Evolutionary conservation across 2,888 invertebrate species (phyloP).

Genomic region (Cephus pulcher): DNA sequence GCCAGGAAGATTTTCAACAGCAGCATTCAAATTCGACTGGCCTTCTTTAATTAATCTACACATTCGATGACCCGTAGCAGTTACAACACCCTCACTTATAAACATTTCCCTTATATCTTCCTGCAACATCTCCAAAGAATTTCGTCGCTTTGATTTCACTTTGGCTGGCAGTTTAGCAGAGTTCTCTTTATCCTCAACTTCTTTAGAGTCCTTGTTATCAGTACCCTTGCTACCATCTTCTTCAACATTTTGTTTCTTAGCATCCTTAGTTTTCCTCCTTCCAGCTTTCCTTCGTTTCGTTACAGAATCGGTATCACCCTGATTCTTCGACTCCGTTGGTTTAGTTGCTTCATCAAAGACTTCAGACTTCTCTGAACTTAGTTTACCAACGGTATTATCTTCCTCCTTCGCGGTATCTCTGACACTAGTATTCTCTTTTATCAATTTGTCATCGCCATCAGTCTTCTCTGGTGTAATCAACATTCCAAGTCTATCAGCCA

Average conservation of each 20-base stretch:
- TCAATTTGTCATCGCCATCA: slow-evolving; percentile 8
- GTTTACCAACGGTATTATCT: background rate
- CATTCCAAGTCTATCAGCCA: slow-evolving; percentile 41
- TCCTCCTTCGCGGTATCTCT: background rate
- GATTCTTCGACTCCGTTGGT: background rate
- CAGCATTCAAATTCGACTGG: slow-evolving; percentile 36
- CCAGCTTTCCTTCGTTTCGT: slow-evolving; percentile 5
- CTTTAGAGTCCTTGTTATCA: slow-evolving; percentile 28
- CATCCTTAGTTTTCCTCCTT: slow-evolving; percentile 1
- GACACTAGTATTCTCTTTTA: background rate
- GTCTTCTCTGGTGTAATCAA: slow-evolving; percentile 12
- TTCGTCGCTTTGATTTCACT: slow-evolving; percentile 46
- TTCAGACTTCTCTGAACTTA: background rate
- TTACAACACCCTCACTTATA: slow-evolving; percentile 73
- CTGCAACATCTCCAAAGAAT: slow-evolving; percentile 75
- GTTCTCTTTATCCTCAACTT: slow-evolving; percentile 26
- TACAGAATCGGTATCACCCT: background rate
- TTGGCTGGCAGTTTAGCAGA: background rate
- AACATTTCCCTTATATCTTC: slow-evolving; percentile 80
- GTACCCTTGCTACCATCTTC: slow-evolving; percentile 18
- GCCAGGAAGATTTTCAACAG: slow-evolving; percentile 13
- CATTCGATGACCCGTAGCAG: slow-evolving; percentile 75
- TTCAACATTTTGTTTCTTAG: slow-evolving; percentile 21
- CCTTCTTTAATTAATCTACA: slow-evolving; percentile 72
- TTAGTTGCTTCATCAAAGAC: background rate